Evolutionary conservation across 2,113 vertebrate species (phyloP).

Genomic region (Carollia perspicillata): DNA sequence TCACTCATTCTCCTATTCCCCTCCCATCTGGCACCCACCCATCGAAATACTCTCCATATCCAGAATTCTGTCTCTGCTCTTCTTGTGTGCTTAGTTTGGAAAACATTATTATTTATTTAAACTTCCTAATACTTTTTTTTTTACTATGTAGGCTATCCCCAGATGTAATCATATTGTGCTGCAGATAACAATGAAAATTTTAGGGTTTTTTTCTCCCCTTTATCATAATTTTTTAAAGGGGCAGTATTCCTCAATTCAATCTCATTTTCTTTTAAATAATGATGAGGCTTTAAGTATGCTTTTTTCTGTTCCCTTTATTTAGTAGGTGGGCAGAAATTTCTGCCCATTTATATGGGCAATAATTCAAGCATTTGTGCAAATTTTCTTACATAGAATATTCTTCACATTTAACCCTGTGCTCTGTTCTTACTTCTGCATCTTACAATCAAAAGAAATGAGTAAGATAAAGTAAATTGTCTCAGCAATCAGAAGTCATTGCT

Average conservation of each 20-base stretch:
- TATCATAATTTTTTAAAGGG: background rate
- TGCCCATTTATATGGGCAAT: background rate
- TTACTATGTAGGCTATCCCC: background rate
- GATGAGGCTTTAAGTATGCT: background rate
- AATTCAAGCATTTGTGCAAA: slow-evolving; percentile 13
- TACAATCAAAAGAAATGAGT: slow-evolving; percentile 20
- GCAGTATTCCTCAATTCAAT: background rate
- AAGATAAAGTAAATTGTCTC: slow-evolving; percentile 4
- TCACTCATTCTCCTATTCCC: too few species aligned
- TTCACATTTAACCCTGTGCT: slow-evolving; percentile 45
- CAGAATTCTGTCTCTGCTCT: too few species aligned
- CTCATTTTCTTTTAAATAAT: background rate
- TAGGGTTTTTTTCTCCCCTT: background rate
- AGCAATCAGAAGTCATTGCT: slow-evolving; percentile 40
- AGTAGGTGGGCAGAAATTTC: background rate
- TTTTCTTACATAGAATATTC: background rate
- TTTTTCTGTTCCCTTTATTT: background rate
- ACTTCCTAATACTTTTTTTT: background rate
- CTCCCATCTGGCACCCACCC: too few species aligned
- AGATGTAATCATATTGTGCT: background rate
- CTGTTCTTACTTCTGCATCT: background rate
- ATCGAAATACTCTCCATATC: too few species aligned
- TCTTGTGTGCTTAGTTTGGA: too few species aligned
- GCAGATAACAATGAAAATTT: background rate
- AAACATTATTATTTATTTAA: background rate